Conservation (phyloP, 2,888 invertebrate species). For the Drosophila kanekoi region DNA sequence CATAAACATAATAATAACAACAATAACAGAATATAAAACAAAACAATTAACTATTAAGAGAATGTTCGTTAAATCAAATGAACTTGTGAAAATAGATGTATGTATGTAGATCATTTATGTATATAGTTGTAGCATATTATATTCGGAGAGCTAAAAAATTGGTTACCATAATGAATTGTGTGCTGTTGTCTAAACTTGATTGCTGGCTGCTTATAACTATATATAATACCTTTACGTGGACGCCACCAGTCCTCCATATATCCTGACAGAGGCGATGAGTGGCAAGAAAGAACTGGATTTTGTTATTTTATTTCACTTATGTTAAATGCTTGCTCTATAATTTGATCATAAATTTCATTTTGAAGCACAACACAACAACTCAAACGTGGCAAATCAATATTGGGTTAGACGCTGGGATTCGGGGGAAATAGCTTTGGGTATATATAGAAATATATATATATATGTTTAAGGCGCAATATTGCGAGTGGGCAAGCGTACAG, state of each 20-base stretch:
- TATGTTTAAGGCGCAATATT: conserved; percentile 1
- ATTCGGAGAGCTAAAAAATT: background rate
- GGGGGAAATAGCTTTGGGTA: too few species aligned
- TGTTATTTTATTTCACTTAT: conserved; percentile 85
- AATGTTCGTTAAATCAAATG: too few species aligned
- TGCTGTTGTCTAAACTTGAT: conserved; percentile 48
- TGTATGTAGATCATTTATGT: background rate
- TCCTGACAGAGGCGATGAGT: conserved; percentile 97
- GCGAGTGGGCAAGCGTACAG: too few species aligned
- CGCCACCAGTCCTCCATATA: conserved; percentile 99
- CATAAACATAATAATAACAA: background rate
- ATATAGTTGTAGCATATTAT: conserved; percentile 2
- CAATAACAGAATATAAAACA: conserved; percentile 12
- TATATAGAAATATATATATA: background rate
- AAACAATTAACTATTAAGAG: background rate
- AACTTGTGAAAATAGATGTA: too few species aligned
- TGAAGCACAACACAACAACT: conserved; percentile 36
- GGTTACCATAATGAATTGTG: conserved; percentile 38
- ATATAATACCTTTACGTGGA: conserved; percentile 95
- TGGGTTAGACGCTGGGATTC: background rate
- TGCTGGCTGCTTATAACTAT: conserved; percentile 62
- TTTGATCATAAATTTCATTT: conserved; percentile 4
- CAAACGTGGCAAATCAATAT: conserved; percentile 3
- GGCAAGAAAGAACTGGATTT: conserved; percentile 88
- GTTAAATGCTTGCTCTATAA: conserved; percentile 43